Percentiles rank a stretch among this genome's conserved stretches.
Evolutionary conservation across 2,888 invertebrate species (phyloP).

Genomic region (Nudaria mundana): DNA sequence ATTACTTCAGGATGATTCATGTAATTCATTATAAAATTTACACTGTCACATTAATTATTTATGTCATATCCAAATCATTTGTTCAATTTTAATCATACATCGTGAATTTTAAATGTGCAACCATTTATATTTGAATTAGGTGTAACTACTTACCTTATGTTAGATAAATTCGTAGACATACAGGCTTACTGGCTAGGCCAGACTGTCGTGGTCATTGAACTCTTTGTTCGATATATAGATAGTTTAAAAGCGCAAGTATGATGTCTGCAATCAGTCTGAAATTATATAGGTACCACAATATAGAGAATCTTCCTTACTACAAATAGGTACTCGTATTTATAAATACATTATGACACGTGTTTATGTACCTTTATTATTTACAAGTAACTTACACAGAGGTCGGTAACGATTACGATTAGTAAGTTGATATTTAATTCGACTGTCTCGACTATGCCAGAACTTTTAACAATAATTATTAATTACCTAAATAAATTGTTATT

Average conservation of each 20-base stretch:
- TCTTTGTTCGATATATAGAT: constrained; percentile 46
- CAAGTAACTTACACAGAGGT: no score
- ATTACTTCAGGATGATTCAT: constrained; percentile 35
- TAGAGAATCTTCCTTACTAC: neutral
- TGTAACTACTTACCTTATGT: no score
- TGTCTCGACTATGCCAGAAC: no score
- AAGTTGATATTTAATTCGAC: no score
- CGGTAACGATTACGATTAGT: no score
- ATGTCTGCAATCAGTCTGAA: constrained; percentile 25
- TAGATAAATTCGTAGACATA: constrained; percentile 48
- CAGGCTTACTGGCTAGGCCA: constrained; percentile 52
- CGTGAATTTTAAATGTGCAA: constrained; percentile 14
- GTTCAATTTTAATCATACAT: constrained; percentile 5
- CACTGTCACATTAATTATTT: constrained; percentile 15
- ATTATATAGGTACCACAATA: constrained; percentile 8
- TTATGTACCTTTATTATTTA: no score
- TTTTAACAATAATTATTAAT: no score
- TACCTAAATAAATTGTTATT: no score
- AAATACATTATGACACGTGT: no score
- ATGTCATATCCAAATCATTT: constrained; percentile 7
- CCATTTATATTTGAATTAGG: neutral
- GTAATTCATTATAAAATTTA: constrained; percentile 24
- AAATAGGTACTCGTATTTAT: no score
- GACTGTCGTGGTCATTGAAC: constrained; percentile 62
- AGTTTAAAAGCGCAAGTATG: constrained; percentile 34